Evolutionary conservation across 2,797 vertebrate genomes (phyloP).

Genomic region (Notolepis coatsorum): DNA sequence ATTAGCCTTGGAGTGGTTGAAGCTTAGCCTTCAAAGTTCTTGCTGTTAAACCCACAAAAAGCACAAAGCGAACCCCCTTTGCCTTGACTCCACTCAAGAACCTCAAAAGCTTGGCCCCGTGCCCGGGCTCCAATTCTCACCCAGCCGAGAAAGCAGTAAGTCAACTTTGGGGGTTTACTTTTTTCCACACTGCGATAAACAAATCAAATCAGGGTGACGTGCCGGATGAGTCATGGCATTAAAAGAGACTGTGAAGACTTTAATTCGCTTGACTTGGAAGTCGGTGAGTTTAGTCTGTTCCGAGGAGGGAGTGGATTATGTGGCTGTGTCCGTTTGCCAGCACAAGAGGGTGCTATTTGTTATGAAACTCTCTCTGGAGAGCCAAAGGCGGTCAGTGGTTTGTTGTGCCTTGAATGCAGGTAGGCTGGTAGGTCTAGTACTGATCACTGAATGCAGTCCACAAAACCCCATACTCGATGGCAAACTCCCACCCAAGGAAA

Average conservation of each 20-base stretch:
- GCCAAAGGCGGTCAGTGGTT: background rate
- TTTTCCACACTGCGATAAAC: slow-evolving; percentile 30
- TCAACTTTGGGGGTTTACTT: slow-evolving; percentile 21
- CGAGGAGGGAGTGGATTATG: background rate
- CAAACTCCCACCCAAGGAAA: too few species aligned
- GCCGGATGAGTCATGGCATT: slow-evolving; percentile 1
- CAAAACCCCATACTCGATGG: too few species aligned
- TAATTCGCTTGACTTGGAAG: background rate
- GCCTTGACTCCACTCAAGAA: background rate
- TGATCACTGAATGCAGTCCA: too few species aligned
- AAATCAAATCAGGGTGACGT: background rate
- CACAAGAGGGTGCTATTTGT: slow-evolving; percentile 68
- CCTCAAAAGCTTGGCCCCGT: slow-evolving; percentile 9
- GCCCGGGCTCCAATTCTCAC: slow-evolving; percentile 26
- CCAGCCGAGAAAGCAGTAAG: slow-evolving; percentile 8
- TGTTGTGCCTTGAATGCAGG: too few species aligned
- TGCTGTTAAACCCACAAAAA: slow-evolving; percentile 18
- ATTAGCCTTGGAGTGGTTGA: slow-evolving; percentile 43
- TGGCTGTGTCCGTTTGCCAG: slow-evolving; percentile 2
- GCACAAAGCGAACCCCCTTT: slow-evolving; percentile 11
- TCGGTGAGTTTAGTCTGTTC: background rate
- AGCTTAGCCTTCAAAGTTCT: slow-evolving; percentile 19
- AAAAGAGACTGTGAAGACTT: background rate
- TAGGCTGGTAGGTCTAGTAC: too few species aligned
- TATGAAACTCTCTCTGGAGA: background rate